Evolutionary conservation across 2,888 invertebrate species (phyloP).

Genomic region (Pseudolycoriella hygida): DNA sequence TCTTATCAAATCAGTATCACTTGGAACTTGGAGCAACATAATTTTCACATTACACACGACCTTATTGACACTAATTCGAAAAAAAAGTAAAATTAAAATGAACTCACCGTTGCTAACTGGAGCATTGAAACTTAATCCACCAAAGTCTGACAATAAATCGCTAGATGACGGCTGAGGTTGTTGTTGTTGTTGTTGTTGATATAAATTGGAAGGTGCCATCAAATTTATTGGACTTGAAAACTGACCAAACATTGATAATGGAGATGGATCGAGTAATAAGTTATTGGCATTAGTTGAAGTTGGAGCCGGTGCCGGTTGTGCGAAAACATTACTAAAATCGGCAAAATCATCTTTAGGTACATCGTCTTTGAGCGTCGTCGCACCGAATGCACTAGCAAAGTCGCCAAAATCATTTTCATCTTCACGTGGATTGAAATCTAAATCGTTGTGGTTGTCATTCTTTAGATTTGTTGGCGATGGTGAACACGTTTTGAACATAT

Average conservation of each 20-base stretch:
- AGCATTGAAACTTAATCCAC: conserved; percentile 27
- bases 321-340: conserved; percentile 61
- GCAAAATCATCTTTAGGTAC: conserved; percentile 49
- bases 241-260: neutral
- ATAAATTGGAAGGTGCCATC: neutral
- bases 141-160: conserved; percentile 33
- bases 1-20: no score
- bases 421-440: conserved; percentile 29
- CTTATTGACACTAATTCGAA: neutral
- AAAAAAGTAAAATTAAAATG: conserved; percentile 4
- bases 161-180: conserved; percentile 14
- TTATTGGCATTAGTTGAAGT: conserved; percentile 6
- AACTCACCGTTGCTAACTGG: conserved; percentile 27
- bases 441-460: conserved; percentile 20
- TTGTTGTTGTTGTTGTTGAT: neutral
- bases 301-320: conserved; percentile 13
- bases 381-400: conserved; percentile 51
- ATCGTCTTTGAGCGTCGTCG: conserved; percentile 11
- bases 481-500: conserved; percentile 37
- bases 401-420: conserved; percentile 54
- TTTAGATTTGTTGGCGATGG: conserved; percentile 14
- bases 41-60: no score
- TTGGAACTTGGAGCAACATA: no score
- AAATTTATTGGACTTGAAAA: neutral
- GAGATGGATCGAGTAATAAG: conserved; percentile 4